phyloP scores from a whole-genome alignment of 2,888 invertebrate genomes.

The Byasa hedistus region DNA sequence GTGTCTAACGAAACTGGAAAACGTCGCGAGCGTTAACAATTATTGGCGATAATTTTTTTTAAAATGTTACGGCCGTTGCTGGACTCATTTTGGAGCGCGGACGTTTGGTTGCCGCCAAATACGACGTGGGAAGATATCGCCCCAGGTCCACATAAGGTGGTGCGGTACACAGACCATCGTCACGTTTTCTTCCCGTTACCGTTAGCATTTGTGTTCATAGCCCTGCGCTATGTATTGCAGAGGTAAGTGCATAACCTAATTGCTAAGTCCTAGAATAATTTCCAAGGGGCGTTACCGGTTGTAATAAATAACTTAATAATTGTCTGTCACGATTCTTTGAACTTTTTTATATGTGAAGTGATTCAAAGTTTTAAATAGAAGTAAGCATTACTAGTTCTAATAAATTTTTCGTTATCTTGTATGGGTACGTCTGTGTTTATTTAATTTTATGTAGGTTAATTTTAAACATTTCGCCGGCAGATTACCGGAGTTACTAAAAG shows the following conservation, averaged over 20 bases:
- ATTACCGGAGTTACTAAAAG: too few relatives aligned
- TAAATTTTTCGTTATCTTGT: not conserved
- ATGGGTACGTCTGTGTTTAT: too few relatives aligned
- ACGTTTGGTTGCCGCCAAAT: conserved; percentile 95
- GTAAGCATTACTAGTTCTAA: not conserved
- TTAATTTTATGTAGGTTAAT: too few relatives aligned
- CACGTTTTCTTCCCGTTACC: conserved; percentile 92
- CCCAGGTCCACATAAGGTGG: conserved; percentile 85
- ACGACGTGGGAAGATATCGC: conserved; percentile 93
- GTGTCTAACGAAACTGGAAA: conserved; percentile 27
- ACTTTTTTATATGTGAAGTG: not conserved
- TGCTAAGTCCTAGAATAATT: not conserved
- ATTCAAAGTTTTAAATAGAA: not conserved
- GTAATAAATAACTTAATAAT: conserved; percentile 2
- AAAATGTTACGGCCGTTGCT: conserved; percentile 69
- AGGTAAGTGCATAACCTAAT: conserved; percentile 82
- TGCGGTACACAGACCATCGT: conserved; percentile 87
- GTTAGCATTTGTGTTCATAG: conserved; percentile 88
- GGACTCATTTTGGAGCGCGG: conserved; percentile 87
- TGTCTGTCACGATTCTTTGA: conserved; percentile 10
- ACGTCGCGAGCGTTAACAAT: conserved; percentile 17
- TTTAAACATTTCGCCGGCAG: too few relatives aligned
- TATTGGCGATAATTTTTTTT: conserved; percentile 34
- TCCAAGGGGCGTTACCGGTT: conserved; percentile 23
- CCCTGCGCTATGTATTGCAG: conserved; percentile 89